Evolutionary conservation across 1,140 invertebrate species (phyloP).

Genomic region (Phenacoccus solenopsis): DNA sequence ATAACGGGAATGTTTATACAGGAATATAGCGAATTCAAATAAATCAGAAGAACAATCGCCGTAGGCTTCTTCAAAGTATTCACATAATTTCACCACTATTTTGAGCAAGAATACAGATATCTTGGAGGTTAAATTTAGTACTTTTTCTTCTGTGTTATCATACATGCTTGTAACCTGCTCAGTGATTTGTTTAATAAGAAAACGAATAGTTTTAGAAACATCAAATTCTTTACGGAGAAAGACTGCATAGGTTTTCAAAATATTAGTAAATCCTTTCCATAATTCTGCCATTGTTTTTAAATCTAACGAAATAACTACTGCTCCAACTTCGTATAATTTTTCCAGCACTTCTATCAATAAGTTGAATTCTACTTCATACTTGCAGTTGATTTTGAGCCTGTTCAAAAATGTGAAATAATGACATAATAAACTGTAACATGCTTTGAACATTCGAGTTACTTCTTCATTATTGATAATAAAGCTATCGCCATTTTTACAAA

Average conservation of each 20-base stretch:
- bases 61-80: background rate
- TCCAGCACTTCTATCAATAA: background rate
- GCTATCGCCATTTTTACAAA: background rate
- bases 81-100: background rate
- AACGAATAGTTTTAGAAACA: background rate
- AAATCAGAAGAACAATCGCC: background rate
- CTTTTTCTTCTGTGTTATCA: background rate
- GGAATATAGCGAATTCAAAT: background rate
- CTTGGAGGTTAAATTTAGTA: background rate
- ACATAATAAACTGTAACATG: background rate
- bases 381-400: background rate
- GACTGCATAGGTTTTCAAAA: background rate
- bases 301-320: background rate
- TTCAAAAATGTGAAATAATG: background rate
- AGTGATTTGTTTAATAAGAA: background rate
- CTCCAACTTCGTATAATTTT: background rate
- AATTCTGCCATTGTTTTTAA: slow-evolving; percentile 8
- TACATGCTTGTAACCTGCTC: background rate
- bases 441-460: background rate
- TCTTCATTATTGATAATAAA: background rate
- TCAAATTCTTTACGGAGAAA: background rate
- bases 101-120: background rate
- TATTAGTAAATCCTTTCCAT: background rate
- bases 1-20: background rate
- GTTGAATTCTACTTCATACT: background rate